A percentile compares a stretch with the other conserved stretches of the same genome.
These are phyloP conservation scores for Nycticryphes semicollaris DNA, from an alignment of 2,113 vertebrate species.

Conservation along the genomic window DNA sequence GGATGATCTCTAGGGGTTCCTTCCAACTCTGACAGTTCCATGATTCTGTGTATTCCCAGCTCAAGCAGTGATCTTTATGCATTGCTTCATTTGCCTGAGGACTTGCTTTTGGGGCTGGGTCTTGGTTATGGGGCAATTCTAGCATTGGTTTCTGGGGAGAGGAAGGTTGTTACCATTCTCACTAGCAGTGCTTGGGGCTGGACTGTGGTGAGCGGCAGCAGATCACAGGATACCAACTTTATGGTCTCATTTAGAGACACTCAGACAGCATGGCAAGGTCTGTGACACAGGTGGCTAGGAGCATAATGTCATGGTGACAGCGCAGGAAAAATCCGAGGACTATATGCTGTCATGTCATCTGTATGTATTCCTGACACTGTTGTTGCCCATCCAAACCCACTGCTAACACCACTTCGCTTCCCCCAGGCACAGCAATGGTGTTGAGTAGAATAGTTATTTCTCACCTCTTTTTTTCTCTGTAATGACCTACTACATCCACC, in stretches of 20 bases:
- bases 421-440: neutral
- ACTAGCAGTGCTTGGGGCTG: neutral
- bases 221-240: neutral
- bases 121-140: neutral
- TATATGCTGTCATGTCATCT: neutral
- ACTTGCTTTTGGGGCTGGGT: neutral
- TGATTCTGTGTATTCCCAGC: neutral
- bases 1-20: too few relatives aligned
- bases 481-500: neutral
- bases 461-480: neutral
- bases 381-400: neutral
- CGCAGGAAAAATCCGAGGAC: neutral
- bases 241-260: neutral
- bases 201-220: neutral
- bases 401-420: accelerated
- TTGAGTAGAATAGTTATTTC: neutral
- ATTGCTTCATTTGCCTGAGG: neutral
- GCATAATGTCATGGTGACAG: neutral
- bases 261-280: neutral
- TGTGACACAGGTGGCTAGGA: accelerated
- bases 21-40: too few relatives aligned
- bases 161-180: neutral
- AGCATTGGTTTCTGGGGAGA: neutral
- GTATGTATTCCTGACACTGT: neutral
- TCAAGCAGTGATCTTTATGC: neutral